A percentile compares a stretch with the other conserved stretches of the same genome.
Evolutionary conservation across 2,888 invertebrate genomes (phyloP).

Genomic region (Cantharis lateralis): DNA sequence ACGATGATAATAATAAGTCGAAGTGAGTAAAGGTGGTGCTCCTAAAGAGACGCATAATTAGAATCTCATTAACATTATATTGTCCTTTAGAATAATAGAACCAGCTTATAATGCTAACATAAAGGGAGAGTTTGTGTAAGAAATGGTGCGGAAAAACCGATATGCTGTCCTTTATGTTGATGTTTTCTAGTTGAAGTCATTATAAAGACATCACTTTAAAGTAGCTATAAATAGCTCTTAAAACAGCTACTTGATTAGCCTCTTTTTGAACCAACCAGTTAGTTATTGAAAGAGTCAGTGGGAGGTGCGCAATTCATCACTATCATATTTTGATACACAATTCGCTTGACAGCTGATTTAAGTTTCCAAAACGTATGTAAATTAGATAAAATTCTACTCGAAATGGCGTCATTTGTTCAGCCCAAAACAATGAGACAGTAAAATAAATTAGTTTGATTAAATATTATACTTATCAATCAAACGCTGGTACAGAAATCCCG

Average conservation of each 20-base stretch:
- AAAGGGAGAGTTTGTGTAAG: constrained; percentile 17
- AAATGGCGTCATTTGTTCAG: constrained; percentile 17
- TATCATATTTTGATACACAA: constrained; percentile 12
- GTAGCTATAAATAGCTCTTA: constrained; percentile 6
- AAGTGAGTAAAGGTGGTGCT: constrained; percentile 22
- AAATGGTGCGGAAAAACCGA: constrained; percentile 32
- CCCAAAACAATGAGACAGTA: constrained; percentile 18
- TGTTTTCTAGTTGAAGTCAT: constrained; percentile 26
- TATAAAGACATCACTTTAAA: constrained; percentile 30
- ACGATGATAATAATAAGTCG: constrained; percentile 1
- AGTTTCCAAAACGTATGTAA: constrained; percentile 18
- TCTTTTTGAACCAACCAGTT: constrained; percentile 9
- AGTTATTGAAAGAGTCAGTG: not conserved
- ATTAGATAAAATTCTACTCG: constrained; percentile 19
- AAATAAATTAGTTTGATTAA: constrained; percentile 26
- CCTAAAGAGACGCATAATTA: constrained; percentile 25
- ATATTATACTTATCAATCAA: constrained; percentile 29
- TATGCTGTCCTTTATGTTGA: constrained; percentile 30
- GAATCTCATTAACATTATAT: constrained; percentile 31
- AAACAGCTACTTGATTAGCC: constrained; percentile 15
- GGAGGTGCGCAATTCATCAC: constrained; percentile 16
- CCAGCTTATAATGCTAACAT: constrained; percentile 21
- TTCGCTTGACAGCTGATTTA: constrained; percentile 18
- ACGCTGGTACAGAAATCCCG: constrained; percentile 16
- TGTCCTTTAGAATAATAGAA: constrained; percentile 23